These are phyloP conservation scores for Limnephilus rhombicus DNA, from an alignment of 2,888 invertebrate genomes.

Conservation along the genomic window DNA sequence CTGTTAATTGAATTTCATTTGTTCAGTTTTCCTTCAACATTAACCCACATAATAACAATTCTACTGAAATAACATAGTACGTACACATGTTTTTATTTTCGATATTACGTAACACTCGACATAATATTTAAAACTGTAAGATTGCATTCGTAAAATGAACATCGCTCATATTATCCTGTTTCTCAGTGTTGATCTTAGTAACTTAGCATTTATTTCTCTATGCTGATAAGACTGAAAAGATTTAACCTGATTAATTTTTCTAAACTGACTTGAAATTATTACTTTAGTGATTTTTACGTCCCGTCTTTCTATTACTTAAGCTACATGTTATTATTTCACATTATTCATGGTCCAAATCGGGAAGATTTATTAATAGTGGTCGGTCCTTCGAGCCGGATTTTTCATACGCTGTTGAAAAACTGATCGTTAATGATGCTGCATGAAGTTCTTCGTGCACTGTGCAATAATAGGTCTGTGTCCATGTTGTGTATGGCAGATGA, in stretches of 20 bases:
- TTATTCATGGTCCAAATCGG: background rate
- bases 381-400: background rate
- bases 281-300: no score
- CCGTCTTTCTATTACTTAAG: background rate
- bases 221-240: background rate
- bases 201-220: background rate
- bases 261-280: background rate
- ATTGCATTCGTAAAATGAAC: background rate
- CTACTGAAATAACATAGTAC: background rate
- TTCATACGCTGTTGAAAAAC: background rate
- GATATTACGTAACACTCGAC: background rate
- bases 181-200: background rate
- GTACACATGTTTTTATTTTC: background rate
- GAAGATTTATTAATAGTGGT: background rate
- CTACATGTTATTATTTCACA: background rate
- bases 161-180: background rate
- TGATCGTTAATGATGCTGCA: background rate
- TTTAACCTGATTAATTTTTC: background rate
- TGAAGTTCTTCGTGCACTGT: background rate
- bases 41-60: slow-evolving; percentile 28
- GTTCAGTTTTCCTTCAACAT: background rate
- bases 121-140: background rate
- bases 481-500: background rate
- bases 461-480: background rate
- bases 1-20: slow-evolving; percentile 33